Percentiles rank a stretch among this genome's conserved stretches.
These are phyloP conservation scores for Simalia tracyae DNA, from an alignment of 2,797 vertebrate genomes.

Conservation along the genomic window DNA sequence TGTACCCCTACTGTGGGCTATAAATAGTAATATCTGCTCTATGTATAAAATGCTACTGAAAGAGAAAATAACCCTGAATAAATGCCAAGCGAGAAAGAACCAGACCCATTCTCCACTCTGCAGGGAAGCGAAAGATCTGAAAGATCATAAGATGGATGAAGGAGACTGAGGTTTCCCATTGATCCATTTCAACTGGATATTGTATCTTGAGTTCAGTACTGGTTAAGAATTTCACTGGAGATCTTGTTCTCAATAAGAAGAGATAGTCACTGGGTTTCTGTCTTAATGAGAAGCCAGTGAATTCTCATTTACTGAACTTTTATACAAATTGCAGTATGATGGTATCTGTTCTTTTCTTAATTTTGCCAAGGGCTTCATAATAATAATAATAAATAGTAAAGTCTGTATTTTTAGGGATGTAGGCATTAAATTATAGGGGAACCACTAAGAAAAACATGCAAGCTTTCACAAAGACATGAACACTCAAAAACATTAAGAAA, in stretches of 20 bases:
- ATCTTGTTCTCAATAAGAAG: background rate
- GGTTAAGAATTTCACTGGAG: background rate
- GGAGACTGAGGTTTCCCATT: constrained; percentile 13
- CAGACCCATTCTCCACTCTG: constrained; percentile 52
- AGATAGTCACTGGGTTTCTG: background rate
- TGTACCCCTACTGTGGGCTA: constrained; percentile 57
- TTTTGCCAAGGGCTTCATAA: background rate
- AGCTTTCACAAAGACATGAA: background rate
- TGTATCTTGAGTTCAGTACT: background rate
- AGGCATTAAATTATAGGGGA: background rate
- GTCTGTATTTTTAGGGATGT: background rate
- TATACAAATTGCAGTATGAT: background rate
- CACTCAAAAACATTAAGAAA: background rate
- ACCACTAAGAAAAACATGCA: background rate
- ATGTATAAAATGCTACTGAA: constrained; percentile 51
- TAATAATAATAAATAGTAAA: background rate
- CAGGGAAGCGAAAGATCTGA: constrained; percentile 30
- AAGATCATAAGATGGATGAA: fast-evolving
- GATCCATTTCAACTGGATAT: background rate
- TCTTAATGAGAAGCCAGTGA: background rate
- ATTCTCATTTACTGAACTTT: background rate
- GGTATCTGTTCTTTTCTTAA: background rate
- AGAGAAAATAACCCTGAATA: constrained; percentile 64
- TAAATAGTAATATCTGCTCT: constrained; percentile 68
- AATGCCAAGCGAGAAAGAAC: constrained; percentile 55